Conservation (phyloP, 2,797 vertebrate species). For the Poeciliopsis presidionis region DNA sequence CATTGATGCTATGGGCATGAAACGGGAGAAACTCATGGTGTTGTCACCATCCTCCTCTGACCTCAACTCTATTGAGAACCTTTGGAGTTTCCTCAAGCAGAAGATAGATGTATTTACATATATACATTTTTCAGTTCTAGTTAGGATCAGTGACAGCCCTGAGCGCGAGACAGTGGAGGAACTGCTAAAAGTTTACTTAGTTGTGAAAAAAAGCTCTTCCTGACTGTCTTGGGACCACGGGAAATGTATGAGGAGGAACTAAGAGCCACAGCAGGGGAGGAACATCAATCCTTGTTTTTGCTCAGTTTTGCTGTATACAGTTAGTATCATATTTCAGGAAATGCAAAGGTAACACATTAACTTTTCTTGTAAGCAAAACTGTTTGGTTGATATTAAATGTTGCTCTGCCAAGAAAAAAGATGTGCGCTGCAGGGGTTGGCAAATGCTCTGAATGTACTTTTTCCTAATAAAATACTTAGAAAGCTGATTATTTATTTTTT, state of each 20-base stretch:
- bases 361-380: not conserved
- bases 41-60: too few relatives aligned
- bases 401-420: not conserved
- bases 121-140: not conserved
- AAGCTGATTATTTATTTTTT: not conserved
- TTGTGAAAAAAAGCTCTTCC: not conserved
- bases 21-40: too few relatives aligned
- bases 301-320: not conserved
- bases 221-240: not conserved
- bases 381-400: not conserved
- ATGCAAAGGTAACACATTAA: not conserved
- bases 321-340: not conserved
- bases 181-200: not conserved
- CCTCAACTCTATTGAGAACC: too few relatives aligned
- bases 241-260: not conserved
- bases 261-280: not conserved
- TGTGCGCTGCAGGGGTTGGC: not conserved
- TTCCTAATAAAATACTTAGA: constrained; percentile 6
- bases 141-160: not conserved
- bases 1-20: too few relatives aligned
- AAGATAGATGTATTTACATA: too few relatives aligned
- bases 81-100: too few relatives aligned
- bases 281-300: not conserved
- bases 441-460: not conserved
- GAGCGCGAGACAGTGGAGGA: not conserved